These are phyloP conservation scores for Sinelater perroti DNA, from an alignment of 2,888 invertebrate species.

Conservation along the genomic window DNA sequence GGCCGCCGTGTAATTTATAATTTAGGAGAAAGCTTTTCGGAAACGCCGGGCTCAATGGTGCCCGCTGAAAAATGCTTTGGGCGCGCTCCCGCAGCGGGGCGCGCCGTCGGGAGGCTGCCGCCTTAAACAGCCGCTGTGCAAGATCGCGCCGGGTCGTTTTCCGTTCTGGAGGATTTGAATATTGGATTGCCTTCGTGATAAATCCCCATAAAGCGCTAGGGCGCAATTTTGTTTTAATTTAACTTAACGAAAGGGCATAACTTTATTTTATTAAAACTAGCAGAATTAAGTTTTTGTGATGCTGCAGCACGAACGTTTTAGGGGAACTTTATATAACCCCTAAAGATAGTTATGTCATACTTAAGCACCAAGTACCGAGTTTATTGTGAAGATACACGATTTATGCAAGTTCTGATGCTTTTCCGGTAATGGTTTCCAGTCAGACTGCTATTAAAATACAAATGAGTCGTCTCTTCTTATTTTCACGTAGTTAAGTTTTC, in stretches of 20 bases:
- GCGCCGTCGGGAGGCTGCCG: background rate
- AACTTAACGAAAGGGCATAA: constrained; percentile 23
- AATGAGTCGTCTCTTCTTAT: no score
- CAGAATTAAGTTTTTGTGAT: constrained; percentile 23
- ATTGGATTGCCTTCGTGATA: constrained; percentile 13
- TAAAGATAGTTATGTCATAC: no score
- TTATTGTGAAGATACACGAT: no score
- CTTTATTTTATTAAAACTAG: constrained; percentile 23
- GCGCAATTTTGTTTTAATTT: constrained; percentile 29
- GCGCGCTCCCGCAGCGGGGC: constrained; percentile 5
- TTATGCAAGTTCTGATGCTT: no score
- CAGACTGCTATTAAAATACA: no score
- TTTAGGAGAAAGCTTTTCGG: constrained; percentile 32
- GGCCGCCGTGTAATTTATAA: constrained; percentile 27
- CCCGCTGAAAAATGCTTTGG: constrained; percentile 17
- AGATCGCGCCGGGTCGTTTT: background rate
- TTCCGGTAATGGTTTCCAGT: no score
- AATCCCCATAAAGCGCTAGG: constrained; percentile 17
- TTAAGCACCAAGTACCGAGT: no score
- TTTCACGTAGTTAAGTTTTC: no score
- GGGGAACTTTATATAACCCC: no score
- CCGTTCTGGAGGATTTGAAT: background rate
- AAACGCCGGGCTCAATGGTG: constrained; percentile 19
- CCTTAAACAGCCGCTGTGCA: background rate
- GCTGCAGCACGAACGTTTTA: constrained; percentile 19